These are phyloP conservation scores for Squalus acanthias DNA, from an alignment of 2,797 vertebrate genomes.

Conservation along the genomic window DNA sequence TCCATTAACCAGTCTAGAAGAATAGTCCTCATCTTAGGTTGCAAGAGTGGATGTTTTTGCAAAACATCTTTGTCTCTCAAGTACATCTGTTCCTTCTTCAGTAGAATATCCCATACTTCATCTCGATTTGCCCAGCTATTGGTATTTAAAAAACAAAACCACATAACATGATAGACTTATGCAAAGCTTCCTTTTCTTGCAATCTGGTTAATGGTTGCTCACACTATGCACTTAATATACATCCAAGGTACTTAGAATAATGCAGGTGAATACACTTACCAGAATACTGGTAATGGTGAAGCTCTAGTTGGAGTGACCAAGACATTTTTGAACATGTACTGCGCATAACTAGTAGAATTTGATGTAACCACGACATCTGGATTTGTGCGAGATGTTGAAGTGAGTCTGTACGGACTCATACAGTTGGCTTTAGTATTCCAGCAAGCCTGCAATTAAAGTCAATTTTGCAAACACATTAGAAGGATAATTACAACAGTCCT, in stretches of 20 bases:
- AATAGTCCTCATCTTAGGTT: slow-evolving; percentile 86
- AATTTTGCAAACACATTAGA: background rate
- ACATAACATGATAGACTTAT: background rate
- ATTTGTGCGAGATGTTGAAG: slow-evolving; percentile 74
- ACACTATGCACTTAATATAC: background rate
- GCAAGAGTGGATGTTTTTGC: slow-evolving; percentile 83
- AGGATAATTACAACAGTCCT: background rate
- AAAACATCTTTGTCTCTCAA: slow-evolving; percentile 70
- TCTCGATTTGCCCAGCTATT: slow-evolving; percentile 87
- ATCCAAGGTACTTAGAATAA: background rate
- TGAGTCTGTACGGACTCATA: slow-evolving; percentile 67
- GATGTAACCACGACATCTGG: slow-evolving; percentile 55
- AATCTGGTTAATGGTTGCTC: background rate
- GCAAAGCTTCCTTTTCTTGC: background rate
- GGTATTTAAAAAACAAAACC: slow-evolving; percentile 32
- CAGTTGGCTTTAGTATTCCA: slow-evolving; percentile 54
- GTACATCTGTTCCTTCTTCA: slow-evolving; percentile 80
- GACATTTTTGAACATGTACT: slow-evolving; percentile 56
- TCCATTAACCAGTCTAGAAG: slow-evolving; percentile 97
- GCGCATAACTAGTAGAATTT: slow-evolving; percentile 51
- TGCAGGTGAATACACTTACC: slow-evolving; percentile 56
- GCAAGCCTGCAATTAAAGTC: slow-evolving; percentile 43
- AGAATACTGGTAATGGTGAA: slow-evolving; percentile 76
- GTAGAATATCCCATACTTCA: slow-evolving; percentile 88
- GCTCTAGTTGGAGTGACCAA: slow-evolving; percentile 64